Base-by-base conservation (phyloP, 1,140 invertebrate genomes). In the Acromyrmex charruanus region DNA sequence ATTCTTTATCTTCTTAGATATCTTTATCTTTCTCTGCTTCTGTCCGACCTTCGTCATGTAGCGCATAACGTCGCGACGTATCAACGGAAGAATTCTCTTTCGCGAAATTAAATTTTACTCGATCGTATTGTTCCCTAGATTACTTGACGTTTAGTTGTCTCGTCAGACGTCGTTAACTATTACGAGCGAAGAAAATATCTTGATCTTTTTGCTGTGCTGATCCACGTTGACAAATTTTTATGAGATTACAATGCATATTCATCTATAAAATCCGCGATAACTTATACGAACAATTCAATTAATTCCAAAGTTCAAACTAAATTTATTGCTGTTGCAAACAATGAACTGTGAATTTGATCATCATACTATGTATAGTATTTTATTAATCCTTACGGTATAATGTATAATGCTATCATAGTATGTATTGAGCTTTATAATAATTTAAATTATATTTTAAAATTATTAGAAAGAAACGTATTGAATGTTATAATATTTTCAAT, bases 1-100 rank as follows among this genome's bases (percentile, higher is more conserved):
- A 85, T 16, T 61, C 87, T 90, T 90, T 88, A 90, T 91, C 87
- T 87, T 80, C 90, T 91, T 90, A 91, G 90, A 90, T 51, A 51
- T 51, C 49, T 51, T 51, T 51, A 51, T 66, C 77, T 72, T 39
- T 39, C 35, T 39, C 28, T 28, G 63, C 74, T 88, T 59, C 59
- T 28, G 69, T 65, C 35, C 53, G 5, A 51, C 31, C 44, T 84
- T 25, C 79, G 21, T 39, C 80, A 74, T 74, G 69, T 16, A 39
- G n/a, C 51, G 39, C 51, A 25, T 1, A 44, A 25, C 25, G 59
- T 35, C 28, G 25, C 25, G 12, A 10, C 49, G 53, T 51, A 44
- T 51, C 39, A 51, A 51, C 49, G 58, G 53, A 58, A 82, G 63
- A 63, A 65, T 71, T 72, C 71, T n/a, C 77, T 53, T 25, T 65